A percentile compares a stretch with the other conserved stretches of the same genome.
phyloP scores from a whole-genome alignment of 2,113 vertebrate species.

The Charina bottae region DNA sequence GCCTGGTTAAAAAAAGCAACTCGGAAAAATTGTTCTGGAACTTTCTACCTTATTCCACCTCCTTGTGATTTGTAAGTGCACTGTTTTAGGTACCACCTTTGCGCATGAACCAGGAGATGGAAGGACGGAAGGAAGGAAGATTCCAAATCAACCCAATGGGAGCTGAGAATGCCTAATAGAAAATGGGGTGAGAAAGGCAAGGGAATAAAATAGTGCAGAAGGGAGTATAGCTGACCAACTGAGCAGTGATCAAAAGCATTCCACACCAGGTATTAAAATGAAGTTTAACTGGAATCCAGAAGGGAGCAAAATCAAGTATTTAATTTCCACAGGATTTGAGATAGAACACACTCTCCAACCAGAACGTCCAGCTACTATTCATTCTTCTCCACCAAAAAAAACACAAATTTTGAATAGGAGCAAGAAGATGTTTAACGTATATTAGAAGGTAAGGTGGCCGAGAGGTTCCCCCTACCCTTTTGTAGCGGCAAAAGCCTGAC shows the following conservation, averaged over 20 bases:
- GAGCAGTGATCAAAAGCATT: background rate
- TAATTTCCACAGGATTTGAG: background rate
- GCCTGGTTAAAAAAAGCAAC: background rate
- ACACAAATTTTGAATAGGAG: background rate
- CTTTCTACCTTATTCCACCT: background rate
- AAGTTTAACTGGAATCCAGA: background rate
- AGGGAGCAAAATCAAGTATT: background rate
- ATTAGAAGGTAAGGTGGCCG: background rate
- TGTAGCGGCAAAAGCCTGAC: too few relatives aligned
- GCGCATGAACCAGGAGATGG: too few relatives aligned
- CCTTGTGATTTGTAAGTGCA: background rate
- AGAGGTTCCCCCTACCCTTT: background rate
- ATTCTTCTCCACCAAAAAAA: background rate
- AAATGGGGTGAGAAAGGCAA: background rate
- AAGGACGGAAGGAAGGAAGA: background rate
- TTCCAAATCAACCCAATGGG: background rate
- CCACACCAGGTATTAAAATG: background rate
- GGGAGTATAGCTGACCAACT: background rate
- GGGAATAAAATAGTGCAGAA: background rate
- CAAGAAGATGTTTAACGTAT: background rate
- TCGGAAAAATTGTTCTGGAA: background rate
- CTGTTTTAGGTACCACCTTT: background rate
- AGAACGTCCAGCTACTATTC: background rate
- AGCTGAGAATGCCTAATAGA: background rate
- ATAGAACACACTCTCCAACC: background rate